Percentiles rank a stretch among this genome's conserved stretches.
Evolutionary conservation across 2,888 invertebrate genomes (phyloP).

Genomic region (Priocnemis perturbator): DNA sequence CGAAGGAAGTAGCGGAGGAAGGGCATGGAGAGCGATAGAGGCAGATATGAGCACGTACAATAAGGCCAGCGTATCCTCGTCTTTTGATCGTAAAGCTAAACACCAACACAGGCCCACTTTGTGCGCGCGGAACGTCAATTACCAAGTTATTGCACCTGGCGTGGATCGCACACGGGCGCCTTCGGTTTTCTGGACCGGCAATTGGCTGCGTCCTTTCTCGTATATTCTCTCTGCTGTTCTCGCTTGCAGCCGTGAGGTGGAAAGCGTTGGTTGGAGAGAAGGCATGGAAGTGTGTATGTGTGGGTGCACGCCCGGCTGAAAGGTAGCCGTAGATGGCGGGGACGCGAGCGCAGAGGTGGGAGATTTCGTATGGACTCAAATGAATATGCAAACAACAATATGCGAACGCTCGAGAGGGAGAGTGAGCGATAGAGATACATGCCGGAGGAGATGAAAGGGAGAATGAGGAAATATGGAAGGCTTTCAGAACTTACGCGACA

Average conservation of each 20-base stretch:
- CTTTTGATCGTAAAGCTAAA: conserved; percentile 16
- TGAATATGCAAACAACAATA: conserved; percentile 55
- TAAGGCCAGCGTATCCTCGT: conserved; percentile 1
- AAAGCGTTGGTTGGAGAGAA: not conserved
- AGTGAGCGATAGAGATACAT: not conserved
- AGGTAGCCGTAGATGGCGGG: not conserved
- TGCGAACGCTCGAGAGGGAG: conserved; percentile 42
- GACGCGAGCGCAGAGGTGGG: not conserved
- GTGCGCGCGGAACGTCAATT: conserved; percentile 31
- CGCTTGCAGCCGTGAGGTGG: not conserved
- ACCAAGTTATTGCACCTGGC: conserved; percentile 36
- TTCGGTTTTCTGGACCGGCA: conserved; percentile 14
- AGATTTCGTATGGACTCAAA: conserved; percentile 27
- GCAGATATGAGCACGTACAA: not conserved
- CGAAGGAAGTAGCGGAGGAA: not conserved
- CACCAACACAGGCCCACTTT: conserved; percentile 21
- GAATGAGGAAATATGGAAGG: conserved; percentile 19
- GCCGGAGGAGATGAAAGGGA: conserved; percentile 14
- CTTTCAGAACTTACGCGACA: conserved; percentile 6
- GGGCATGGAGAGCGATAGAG: not conserved
- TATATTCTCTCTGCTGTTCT: conserved; percentile 19
- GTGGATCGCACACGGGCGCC: conserved; percentile 11
- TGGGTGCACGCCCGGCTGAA: too few relatives aligned
- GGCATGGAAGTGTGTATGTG: not conserved
- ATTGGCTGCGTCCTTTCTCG: conserved; percentile 25